A percentile compares a stretch with the other conserved stretches of the same genome.
These are phyloP conservation scores for Notothenia coriiceps DNA, from an alignment of 2,113 vertebrate genomes.

Conservation along the genomic window DNA sequence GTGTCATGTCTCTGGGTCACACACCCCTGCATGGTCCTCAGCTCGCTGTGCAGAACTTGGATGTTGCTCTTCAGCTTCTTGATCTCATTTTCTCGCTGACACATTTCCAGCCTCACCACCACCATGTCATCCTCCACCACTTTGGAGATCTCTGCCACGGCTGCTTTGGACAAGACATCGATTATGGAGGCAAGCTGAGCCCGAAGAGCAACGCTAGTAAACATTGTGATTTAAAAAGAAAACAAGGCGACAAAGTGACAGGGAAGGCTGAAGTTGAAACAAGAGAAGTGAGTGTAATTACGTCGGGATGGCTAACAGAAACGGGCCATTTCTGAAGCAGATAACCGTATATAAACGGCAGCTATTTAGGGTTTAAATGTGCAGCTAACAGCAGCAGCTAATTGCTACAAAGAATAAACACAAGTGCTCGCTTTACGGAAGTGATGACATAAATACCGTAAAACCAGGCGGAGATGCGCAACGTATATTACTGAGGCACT, in stretches of 20 bases:
- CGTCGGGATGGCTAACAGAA: not conserved
- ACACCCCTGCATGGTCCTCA: conserved; percentile 50
- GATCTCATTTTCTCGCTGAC: conserved; percentile 75
- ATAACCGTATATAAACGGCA: not conserved
- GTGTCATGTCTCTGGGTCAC: conserved; percentile 15
- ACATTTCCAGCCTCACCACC: conserved; percentile 76
- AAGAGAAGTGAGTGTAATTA: not conserved
- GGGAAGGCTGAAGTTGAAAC: not conserved
- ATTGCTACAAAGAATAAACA: conserved; percentile 38
- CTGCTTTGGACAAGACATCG: conserved; percentile 72
- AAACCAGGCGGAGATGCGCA: not conserved
- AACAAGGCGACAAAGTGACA: not conserved
- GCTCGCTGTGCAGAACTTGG: conserved; percentile 69
- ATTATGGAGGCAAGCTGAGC: conserved; percentile 76
- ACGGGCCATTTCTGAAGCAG: not conserved
- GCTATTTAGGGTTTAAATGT: not conserved
- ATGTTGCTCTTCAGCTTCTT: conserved; percentile 72
- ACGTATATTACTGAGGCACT: not conserved
- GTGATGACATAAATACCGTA: conserved; percentile 67
- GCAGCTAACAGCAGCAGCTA: conserved; percentile 34
- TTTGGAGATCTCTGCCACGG: conserved; percentile 75
- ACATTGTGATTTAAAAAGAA: conserved; percentile 41
- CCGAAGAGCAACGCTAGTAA: conserved; percentile 68
- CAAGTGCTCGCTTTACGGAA: conserved; percentile 48
- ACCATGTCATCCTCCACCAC: conserved; percentile 78